These are phyloP conservation scores for Syrphus vitripennis DNA, from an alignment of 2,888 invertebrate genomes.

Conservation along the genomic window DNA sequence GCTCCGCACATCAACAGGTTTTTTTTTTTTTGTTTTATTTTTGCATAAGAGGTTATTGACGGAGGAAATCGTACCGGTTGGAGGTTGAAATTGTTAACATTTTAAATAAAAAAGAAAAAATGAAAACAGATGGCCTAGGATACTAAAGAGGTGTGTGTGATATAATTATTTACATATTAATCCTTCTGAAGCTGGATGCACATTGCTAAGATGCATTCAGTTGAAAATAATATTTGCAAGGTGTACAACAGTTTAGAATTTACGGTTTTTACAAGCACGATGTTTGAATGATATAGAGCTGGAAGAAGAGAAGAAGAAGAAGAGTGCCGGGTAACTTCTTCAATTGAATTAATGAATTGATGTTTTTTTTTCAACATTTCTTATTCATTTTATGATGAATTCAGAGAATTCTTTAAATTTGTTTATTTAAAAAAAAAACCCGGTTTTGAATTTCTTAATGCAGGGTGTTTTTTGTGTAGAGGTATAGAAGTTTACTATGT, in stretches of 20 bases:
- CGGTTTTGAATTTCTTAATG: not conserved
- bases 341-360: constrained; percentile 1
- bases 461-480: not conserved
- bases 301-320: too few relatives aligned
- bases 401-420: not conserved
- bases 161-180: constrained; percentile 46
- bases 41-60: constrained; percentile 55
- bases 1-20: constrained; percentile 53
- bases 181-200: not conserved
- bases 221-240: not conserved
- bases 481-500: too few relatives aligned
- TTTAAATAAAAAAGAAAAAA: not conserved
- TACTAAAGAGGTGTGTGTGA: constrained; percentile 19
- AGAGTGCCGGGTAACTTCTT: too few relatives aligned
- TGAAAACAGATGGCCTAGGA: not conserved
- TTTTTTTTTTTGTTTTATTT: not conserved
- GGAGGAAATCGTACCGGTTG: constrained; percentile 67
- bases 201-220: not conserved
- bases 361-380: not conserved
- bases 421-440: not conserved
- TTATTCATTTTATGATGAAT: not conserved
- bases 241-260: not conserved
- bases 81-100: not conserved
- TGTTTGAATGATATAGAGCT: not conserved
- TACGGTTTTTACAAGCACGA: not conserved